phyloP scores from a whole-genome alignment of 2,797 vertebrate genomes.

The Anguilla megastoma region DNA sequence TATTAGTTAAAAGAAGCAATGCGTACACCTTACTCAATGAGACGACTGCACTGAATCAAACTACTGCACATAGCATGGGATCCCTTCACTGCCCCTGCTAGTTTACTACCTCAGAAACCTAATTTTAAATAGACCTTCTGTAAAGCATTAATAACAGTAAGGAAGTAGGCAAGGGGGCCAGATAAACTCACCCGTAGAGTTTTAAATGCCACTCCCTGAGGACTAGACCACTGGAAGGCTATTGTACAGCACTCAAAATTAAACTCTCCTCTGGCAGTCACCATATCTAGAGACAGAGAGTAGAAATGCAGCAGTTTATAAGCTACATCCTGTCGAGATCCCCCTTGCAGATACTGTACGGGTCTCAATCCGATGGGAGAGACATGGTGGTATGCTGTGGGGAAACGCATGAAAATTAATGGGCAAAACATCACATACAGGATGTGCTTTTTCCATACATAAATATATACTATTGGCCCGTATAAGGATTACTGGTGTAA shows the following conservation, averaged over 20 bases:
- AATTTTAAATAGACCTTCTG: slow-evolving; percentile 9
- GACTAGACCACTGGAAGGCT: not conserved
- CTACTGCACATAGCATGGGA: not conserved
- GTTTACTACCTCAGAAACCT: not conserved
- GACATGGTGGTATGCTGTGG: not conserved
- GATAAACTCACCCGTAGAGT: not conserved
- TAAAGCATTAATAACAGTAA: not conserved
- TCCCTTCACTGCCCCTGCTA: not conserved
- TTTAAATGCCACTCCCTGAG: not conserved
- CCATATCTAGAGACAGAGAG: not conserved
- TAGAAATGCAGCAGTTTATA: not conserved
- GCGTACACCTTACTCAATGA: not conserved
- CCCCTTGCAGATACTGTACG: not conserved
- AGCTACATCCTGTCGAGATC: not conserved
- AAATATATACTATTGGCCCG: not conserved
- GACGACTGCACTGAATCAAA: not conserved
- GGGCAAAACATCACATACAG: not conserved
- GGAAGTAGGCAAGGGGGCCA: not conserved
- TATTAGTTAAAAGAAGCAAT: not conserved
- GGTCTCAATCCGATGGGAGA: not conserved
- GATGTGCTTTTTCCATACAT: not conserved
- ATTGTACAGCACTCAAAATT: not conserved
- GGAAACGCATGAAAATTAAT: not conserved
- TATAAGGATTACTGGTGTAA: not conserved
- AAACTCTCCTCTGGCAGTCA: slow-evolving; percentile 9